Conservation (phyloP, 2,113 vertebrate species). For the Lasiurus cinereus region DNA sequence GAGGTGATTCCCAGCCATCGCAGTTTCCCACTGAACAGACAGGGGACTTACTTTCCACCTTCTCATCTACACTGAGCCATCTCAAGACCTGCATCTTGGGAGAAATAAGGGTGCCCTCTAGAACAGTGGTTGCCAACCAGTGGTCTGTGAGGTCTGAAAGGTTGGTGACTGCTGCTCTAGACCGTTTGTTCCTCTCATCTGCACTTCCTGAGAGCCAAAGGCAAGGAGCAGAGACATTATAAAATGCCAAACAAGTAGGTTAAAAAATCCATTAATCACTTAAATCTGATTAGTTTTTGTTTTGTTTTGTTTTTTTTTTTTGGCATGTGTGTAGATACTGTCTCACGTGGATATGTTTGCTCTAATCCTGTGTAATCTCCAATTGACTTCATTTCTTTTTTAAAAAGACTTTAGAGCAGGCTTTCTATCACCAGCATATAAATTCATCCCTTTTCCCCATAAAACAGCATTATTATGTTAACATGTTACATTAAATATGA, state of each 20-base stretch:
- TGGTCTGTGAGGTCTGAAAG: too few species aligned
- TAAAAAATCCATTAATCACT: neutral
- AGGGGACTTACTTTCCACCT: neutral
- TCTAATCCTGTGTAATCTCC: neutral
- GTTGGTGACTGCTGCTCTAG: neutral
- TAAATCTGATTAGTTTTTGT: too few species aligned
- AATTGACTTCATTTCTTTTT: slow-evolving; percentile 3
- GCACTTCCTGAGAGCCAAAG: neutral
- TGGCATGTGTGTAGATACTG: neutral
- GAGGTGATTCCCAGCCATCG: neutral
- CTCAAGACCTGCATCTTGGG: neutral
- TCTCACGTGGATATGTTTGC: neutral
- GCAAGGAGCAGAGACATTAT: neutral
- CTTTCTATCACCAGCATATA: slow-evolving; percentile 49
- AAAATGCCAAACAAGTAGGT: neutral
- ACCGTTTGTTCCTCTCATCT: neutral
- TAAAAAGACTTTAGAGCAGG: neutral
- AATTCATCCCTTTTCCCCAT: slow-evolving; percentile 53
- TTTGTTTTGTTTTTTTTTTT: neutral
- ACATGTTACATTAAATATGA: slow-evolving; percentile 75
- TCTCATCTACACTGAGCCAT: neutral
- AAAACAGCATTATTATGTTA: slow-evolving; percentile 70
- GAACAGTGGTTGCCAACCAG: neutral
- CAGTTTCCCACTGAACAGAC: neutral
- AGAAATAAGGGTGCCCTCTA: neutral